Evolutionary conservation across 2,797 vertebrate genomes (phyloP).

Genomic region (Diglossa cyanea): DNA sequence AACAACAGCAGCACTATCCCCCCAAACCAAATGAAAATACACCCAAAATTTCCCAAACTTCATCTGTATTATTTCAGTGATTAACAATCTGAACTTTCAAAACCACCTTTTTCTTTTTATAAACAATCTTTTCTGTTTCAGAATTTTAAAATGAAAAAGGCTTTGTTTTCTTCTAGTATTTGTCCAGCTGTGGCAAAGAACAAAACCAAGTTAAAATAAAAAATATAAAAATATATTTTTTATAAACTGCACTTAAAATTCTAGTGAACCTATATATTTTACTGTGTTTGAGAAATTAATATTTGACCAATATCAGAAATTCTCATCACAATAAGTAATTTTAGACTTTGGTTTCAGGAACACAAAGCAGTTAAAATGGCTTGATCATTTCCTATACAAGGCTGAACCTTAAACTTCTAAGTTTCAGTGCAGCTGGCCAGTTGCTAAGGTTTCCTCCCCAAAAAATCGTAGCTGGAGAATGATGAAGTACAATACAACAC

Average conservation of each 20-base stretch:
- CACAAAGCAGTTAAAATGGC: background rate
- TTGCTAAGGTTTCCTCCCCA: background rate
- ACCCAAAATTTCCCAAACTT: background rate
- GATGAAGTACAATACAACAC: background rate
- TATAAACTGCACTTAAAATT: background rate
- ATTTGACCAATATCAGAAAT: background rate
- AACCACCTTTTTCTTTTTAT: background rate
- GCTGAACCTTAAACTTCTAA: background rate
- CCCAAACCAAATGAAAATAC: background rate
- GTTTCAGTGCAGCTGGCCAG: background rate
- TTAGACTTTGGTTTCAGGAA: background rate
- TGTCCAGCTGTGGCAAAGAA: background rate
- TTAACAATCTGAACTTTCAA: background rate
- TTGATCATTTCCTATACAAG: background rate
- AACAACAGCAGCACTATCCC: background rate
- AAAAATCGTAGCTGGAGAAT: background rate
- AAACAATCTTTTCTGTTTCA: background rate
- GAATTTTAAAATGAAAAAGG: background rate
- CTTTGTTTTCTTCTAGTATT: background rate
- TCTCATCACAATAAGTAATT: background rate
- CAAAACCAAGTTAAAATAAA: background rate
- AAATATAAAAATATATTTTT: background rate
- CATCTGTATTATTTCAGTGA: background rate
- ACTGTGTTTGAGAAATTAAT: background rate
- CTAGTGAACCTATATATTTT: background rate